Evolutionary conservation across 35 echinoderm and acorn worm genomes (phyloP).

Genomic region (Stichopus chloronotus): DNA sequence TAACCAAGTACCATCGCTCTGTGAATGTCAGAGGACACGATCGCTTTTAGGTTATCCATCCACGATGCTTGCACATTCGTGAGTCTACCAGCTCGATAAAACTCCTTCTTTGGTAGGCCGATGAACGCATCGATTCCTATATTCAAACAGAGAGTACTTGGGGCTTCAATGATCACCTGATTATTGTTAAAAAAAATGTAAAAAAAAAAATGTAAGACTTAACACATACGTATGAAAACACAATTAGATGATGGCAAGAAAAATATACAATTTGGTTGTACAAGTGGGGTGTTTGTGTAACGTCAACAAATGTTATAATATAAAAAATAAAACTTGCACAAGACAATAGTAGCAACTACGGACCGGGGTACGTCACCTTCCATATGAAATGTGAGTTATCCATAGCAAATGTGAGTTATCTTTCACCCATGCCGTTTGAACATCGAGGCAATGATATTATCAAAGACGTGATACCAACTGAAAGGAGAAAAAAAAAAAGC

Average conservation of each 20-base stretch:
- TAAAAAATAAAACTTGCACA: too few relatives aligned
- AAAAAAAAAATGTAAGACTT: too few relatives aligned
- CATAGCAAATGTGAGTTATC: not conserved
- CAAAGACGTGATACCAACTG: not conserved
- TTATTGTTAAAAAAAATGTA: too few relatives aligned
- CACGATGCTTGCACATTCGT: not conserved
- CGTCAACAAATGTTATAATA: too few relatives aligned
- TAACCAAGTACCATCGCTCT: not conserved
- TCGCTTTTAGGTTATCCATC: not conserved
- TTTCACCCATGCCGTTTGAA: not conserved
- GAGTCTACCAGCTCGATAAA: not conserved
- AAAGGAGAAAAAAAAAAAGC: not conserved
- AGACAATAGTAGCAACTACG: too few relatives aligned
- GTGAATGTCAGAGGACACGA: not conserved
- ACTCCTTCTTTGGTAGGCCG: not conserved
- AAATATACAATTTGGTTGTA: too few relatives aligned
- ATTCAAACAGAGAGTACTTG: not conserved
- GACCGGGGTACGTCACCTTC: too few relatives aligned
- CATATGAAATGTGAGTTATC: too few relatives aligned
- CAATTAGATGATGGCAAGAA: too few relatives aligned
- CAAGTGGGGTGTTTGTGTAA: too few relatives aligned
- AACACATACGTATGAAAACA: too few relatives aligned
- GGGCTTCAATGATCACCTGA: too few relatives aligned
- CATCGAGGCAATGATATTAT: not conserved
- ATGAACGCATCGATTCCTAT: not conserved